Evolutionary conservation across 2,797 vertebrate genomes (phyloP), one percentile per base, ranked within the genome.

Genomic region (Otolemur crassicaudatus): DNA sequence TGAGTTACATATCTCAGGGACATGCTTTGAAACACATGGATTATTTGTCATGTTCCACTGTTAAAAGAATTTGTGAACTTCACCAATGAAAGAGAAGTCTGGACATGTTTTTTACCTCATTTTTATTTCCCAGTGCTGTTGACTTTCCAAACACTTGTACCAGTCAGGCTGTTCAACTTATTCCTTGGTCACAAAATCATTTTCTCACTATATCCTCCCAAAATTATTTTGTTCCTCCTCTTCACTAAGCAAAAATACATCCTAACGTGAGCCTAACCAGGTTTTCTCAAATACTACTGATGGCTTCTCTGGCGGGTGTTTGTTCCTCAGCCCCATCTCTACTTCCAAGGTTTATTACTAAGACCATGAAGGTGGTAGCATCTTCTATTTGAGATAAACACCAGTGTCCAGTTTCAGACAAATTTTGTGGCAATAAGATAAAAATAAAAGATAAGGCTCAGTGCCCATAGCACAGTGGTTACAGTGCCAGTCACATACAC

Each of bases 41-140:
- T 87, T 84, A 94, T 60, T 91, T 83, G 87, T 72, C 73, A 75
- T 5, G 27, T 31, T 92, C 65, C 0, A 16, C 29, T 83, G n/a
- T 60, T 82, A n/a, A 7, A 91, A 92, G 80, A 94, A 87, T 37
- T 40, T 75, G 19, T 49, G 46, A 94, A 95, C 31, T 84, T 95
- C 49, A 94, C 31, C 70, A 96, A 63, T 82, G 65, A 94, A 94
- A 82, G 49, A 94, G 13, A 91, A 88, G n/a, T 7, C 82, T 96
- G 77, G 16, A 65, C 7, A 14, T 60, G 23, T 29, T 72, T 88
- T 95, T 82, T 13, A 72, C 69, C 37, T 95, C 70, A 87, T 73
- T 92, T 96, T 94, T 91, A 91, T 85, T 92, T 86, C 40, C 34
- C 27, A 89, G 3, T 58, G 67, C 16, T 83, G 11, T 1, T 16